Base-by-base conservation (phyloP, 2,797 vertebrate genomes). In the Gymnothorax javanicus region DNA sequence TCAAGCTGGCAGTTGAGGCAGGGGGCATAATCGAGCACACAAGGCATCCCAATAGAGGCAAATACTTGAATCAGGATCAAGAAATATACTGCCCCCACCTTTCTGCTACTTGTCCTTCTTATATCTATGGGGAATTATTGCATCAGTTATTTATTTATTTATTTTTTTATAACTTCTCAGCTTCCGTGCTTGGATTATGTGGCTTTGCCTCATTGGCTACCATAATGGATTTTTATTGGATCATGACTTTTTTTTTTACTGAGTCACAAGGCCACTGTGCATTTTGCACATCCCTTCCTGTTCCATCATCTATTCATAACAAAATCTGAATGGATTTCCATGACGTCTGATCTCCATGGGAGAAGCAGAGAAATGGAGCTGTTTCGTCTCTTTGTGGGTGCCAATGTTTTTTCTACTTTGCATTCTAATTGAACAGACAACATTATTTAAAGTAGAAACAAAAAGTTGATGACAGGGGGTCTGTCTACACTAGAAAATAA, bases 141-240 rank as follows among this genome's bases (percentile, higher is more conserved):
- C 57, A 67, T 79, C 75, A 79, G 57, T 86, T 75, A 23, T 64
- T 79, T 62, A 25, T 17, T 79, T 77, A 13, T 79, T 79, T 67
- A 5, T 5, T 12, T 12, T 12, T 12, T 13, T 23, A 7, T 11
- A 25, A n/a, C 73, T 25, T 27, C 64, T 86, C 33, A 82, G 43
- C 79, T 86, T 82, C 79, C 43, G 69, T 25, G n/a, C 50, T 82
- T 86, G 8, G 52, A 86, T 20, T 82, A 60, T 86, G 64, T 64
- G 79, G 81, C 50, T 82, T 58, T 82, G n/a, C 81, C 69, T 79
- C 57, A 86, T 82, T 82, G 59, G 77, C 25, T 67, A 73, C 43
- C 62, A 69, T 82, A 69, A 86, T 67, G 77, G 77, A 82, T 64
- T 86, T 86, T 82, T 82, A 86, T 86, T 52, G 77, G 77, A 81